Conservation (phyloP, 2,797 vertebrate species). For the Clarias laeviceps region DNA sequence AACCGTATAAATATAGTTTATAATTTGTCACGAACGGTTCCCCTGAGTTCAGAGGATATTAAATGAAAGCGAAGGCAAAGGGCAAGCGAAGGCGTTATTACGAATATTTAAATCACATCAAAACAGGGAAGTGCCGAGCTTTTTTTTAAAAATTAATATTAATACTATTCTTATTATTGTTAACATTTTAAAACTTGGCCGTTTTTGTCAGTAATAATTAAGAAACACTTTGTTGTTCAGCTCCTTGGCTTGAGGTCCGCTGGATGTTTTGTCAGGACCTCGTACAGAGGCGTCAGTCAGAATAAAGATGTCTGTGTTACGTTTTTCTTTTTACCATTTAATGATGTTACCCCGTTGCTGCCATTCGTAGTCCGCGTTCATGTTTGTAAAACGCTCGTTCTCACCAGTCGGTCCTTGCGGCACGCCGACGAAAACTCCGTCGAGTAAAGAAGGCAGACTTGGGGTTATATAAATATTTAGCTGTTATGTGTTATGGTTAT, state of each 20-base stretch:
- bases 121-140: too few species aligned
- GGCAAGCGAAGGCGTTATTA: neutral
- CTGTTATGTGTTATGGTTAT: neutral
- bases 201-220: neutral
- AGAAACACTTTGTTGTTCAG: neutral
- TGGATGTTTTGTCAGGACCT: neutral
- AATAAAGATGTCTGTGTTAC: neutral
- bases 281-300: neutral
- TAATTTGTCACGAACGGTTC: neutral
- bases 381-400: neutral
- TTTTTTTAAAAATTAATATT: neutral
- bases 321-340: neutral
- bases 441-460: neutral
- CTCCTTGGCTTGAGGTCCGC: neutral
- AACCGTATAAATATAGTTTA: neutral
- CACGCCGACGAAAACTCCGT: neutral
- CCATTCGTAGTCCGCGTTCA: neutral
- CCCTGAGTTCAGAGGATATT: neutral
- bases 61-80: conserved; percentile 1
- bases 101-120: neutral
- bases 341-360: neutral
- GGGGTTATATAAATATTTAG: neutral
- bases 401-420: neutral
- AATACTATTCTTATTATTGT: neutral
- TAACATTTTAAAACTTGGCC: neutral